Evolutionary conservation across 2,888 invertebrate species (phyloP), one percentile per base, ranked within the genome.

Genomic region (Spodoptera picta): DNA sequence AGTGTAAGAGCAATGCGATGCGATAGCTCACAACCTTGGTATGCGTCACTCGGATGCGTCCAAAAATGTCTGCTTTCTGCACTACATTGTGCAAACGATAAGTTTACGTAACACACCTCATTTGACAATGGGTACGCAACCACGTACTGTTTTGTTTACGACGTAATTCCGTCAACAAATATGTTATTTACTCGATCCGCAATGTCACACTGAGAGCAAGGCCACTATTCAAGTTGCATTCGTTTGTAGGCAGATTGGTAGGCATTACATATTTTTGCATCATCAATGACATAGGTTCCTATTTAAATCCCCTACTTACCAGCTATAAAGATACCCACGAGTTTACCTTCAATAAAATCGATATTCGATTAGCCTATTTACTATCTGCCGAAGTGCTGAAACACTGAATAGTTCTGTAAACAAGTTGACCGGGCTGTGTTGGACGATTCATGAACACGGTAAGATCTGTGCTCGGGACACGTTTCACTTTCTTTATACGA

Each of bases 1-100:
- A 52, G 56, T 68, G 73, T 59, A 42, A 44, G 54, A 73, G 49
- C 53, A 59, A 27, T 58, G 69, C 71, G 69, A 75, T 73, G 69
- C 71, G 69, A 75, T 73, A 73, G 63, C 63, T 58, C 57, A 65
- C 64, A 79, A 68, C 80, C 82, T 81, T 81, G 82, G 66, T 67
- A 48, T 62, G 72, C 77, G 73, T 69, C 68, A 75, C 62, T 75
- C 73, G 70, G 77, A 79, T 80, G 79, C 70, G 66, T 60, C 74
- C 70, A 62, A 74, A 69, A 73, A 65, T 70, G 77, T 74, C 69
- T 69, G 60, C 62, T 75, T 63, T 74, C 50, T 48, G 76, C 49
- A 55, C 46, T 55, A 58, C 55, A 61, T 72, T 73, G 73, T 61
- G 73, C 73, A 73, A 73, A 61, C 57, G 24, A 76, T 66, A 14